phyloP scores from a whole-genome alignment of 2,113 vertebrate species.

The Raja brachyura region DNA sequence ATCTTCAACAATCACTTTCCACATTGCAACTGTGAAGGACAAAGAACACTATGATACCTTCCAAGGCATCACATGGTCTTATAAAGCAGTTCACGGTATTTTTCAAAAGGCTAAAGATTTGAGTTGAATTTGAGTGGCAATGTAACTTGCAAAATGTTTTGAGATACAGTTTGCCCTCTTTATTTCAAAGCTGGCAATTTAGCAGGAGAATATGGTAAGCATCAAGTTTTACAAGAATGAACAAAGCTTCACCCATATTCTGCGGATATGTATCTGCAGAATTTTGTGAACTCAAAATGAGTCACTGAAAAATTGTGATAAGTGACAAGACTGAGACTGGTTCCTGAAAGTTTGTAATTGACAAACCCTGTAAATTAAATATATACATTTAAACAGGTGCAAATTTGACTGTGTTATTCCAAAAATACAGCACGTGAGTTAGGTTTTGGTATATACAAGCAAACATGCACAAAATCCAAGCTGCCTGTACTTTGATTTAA shows the following conservation, averaged over 20 bases:
- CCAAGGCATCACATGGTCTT: neutral
- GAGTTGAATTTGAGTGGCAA: neutral
- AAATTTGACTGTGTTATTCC: too few species aligned
- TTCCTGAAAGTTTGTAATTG: too few species aligned
- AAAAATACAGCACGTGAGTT: too few species aligned
- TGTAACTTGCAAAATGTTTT: neutral
- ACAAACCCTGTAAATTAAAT: too few species aligned
- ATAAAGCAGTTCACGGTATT: neutral
- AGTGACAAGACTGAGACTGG: too few species aligned
- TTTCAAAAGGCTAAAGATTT: neutral
- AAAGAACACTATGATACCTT: neutral
- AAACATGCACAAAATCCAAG: too few species aligned
- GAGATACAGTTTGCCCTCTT: neutral
- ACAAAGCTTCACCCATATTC: neutral
- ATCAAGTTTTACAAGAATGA: neutral
- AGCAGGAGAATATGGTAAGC: neutral
- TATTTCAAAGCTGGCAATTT: neutral
- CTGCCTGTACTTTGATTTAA: too few species aligned
- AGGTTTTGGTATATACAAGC: too few species aligned
- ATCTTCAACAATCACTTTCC: conserved; percentile 2
- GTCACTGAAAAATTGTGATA: too few species aligned
- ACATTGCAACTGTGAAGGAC: neutral
- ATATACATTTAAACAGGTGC: too few species aligned
- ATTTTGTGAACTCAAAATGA: too few species aligned
- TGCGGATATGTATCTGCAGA: too few species aligned